Evolutionary conservation across 92 coral and sea anemone species (phyloP), one percentile per base, ranked within the genome.

Genomic region (Meandrina meandrites): DNA sequence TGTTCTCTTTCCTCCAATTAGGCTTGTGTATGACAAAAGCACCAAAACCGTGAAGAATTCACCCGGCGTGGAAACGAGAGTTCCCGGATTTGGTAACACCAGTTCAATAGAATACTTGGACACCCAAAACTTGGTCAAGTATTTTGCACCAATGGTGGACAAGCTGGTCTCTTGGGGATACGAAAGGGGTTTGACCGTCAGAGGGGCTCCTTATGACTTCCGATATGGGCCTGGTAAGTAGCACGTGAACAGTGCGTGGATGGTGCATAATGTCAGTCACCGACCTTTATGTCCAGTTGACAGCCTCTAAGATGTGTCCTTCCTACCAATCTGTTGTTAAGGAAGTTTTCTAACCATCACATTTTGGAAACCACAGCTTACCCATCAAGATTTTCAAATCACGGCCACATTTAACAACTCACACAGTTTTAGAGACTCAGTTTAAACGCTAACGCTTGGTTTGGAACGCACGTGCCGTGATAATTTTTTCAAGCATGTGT

Each of bases 191-290:
- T 88, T 88, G 45, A 78, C 92, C 15, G 95, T 92, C 85, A 86
- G 94, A 71, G 98, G 94, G 19, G 96, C 98, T 69, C 98, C 98
- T 37, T 93, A 92, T 85, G 98, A 94, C 93, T 94, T 92, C 84
- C 86, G 98, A 80, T 89, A 89, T 76, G 95, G 94, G 70, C 95
- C 95, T 16, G 98, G 98, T 94, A 86, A 84, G 86, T 70, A 35
- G 27, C 78, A 73, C 51, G 78, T 73, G 53, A 73, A 17, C 78
- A 73, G 76, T 17, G 76, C 76, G 40, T 72, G 76, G n/a, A 17
- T 32, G 47, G 21, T 35, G 47, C 47, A 34, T 72, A 35, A 62
- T 24, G 69, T 18, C 67, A n/a, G 67, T n/a, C n/a, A n/a, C n/a
- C n/a, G n/a, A n/a, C n/a, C n/a, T n/a, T n/a, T n/a, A n/a, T n/a